Evolutionary conservation across 2,797 vertebrate genomes (phyloP), one percentile per base, ranked within the genome.

Genomic region (Coranthus polyacanthus): DNA sequence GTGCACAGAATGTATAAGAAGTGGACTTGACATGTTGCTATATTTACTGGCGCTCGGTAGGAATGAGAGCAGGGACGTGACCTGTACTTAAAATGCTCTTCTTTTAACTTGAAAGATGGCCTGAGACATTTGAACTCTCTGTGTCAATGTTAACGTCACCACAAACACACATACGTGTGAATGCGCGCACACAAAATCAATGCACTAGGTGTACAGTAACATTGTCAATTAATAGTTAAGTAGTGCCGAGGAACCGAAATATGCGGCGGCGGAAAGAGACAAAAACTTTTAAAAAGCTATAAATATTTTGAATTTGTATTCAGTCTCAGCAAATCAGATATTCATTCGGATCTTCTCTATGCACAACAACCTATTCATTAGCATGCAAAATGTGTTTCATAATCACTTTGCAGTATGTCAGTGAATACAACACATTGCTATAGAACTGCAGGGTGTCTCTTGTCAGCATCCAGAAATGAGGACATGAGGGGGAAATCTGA

Each of bases 401-500:
- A 38, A 71, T 55, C 12, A 44, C 34, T 62, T 20, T 17, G 44
- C 58, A 46, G 29, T 6, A 12, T 29, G 24, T 26, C 11, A 41
- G 1, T 29, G 49, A 37, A 60, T 58, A 8, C 11, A 24, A 13
- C 42, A 55, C 2, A n/a, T 10, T 22, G 46, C 36, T 20, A 10
- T 26, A 6, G n/a, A 49, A 18, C 45, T 18, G 47, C 37, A 24
- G 34, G 38, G 51, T 3, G 24, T 67, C 21, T 70, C 42, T 58
- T 58, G 49, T 78, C 66, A 62, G 59, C 21, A 58, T 61, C 16
- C 20, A 36, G 36, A 84, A 87, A 80, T n/a, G 3, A 78, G 73
- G 73, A 58, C 75, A 80, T 50, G 52, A 18, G 26, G 68, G 62
- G 21, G 36, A 46, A 17, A 50, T 68, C 56, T 67, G 37, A 81